Conservation (phyloP, 2,797 vertebrate species). For the Crax fasciolata region DNA sequence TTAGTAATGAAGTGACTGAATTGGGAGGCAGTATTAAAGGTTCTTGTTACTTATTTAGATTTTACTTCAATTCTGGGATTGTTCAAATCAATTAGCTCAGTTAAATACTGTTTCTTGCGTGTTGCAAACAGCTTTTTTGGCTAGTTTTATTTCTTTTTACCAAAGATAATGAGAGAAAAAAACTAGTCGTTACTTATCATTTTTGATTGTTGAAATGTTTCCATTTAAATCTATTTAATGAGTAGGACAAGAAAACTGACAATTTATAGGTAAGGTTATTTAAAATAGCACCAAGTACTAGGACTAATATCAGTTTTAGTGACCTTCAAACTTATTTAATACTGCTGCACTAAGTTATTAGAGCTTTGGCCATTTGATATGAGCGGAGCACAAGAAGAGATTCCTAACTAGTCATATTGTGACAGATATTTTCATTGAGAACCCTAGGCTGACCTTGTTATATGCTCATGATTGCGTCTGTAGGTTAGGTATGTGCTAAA, state of each 20-base stretch:
- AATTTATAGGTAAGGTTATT: background rate
- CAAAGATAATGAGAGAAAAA: background rate
- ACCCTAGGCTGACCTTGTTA: background rate
- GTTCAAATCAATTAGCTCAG: background rate
- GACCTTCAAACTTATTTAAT: background rate
- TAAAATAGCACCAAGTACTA: background rate
- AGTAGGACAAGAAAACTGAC: background rate
- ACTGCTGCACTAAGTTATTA: background rate
- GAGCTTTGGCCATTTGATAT: background rate
- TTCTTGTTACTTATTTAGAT: background rate
- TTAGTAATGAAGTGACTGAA: background rate
- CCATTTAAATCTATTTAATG: background rate
- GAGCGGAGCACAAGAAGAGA: background rate
- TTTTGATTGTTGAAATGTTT: background rate
- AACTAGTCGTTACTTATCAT: background rate
- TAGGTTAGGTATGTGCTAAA: background rate
- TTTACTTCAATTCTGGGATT: background rate
- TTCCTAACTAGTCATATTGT: background rate
- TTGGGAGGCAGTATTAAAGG: background rate
- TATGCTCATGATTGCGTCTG: background rate
- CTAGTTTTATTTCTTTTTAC: background rate
- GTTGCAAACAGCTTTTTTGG: background rate
- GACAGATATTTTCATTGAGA: background rate
- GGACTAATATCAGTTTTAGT: background rate
- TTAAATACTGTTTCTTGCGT: background rate